Evolutionary conservation across 2,888 invertebrate species (phyloP), one percentile per base, ranked within the genome.

Genomic region (Salticus scenicus): DNA sequence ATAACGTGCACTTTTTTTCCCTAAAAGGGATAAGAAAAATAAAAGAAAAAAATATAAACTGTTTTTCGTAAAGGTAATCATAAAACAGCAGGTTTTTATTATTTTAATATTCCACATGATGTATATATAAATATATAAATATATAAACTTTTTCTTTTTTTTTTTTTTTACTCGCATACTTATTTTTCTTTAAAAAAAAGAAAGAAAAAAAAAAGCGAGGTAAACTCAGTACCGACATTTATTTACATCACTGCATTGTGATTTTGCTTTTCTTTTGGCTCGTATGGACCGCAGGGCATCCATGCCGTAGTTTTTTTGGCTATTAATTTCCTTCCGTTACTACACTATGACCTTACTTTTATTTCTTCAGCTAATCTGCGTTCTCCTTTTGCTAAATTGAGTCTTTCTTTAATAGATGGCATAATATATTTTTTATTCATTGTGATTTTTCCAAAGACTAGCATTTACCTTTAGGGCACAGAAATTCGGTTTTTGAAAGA

Each of bases 281-380:
- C n/a, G n/a, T 24, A 17, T n/a, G 42, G 28, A 37, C 42, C 42
- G 20, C 75, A 31, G 42, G 77, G 66, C 67, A 64, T 64, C 76
- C 66, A 28, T 7, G 20, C 37, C 67, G 64, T 77, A 33, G 73
- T 77, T 83, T 83, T 83, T 77, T 77, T 72, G 77, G 51, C 57
- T 73, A 77, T 82, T 83, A 83, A 83, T 83, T 83, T 77, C 83
- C 57, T 57, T 57, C 24, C 57, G 57, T 57, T 57, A 5, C 24
- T 24, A 5, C 24, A 57, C 20, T 24, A 24, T 17, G 24, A 7
- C 24, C 4, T n/a, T 7, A 17, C 24, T 24, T 57, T 57, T 57
- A 57, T 24, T 24, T 57, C 57, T 57, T 5, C 12, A 4, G 24
- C 24, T 1, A 17, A 17, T 20, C 20, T 57, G 57, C 20, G 17